Conservation (phyloP, 2,888 invertebrate species). For the Eupithecia centaureata region DNA sequence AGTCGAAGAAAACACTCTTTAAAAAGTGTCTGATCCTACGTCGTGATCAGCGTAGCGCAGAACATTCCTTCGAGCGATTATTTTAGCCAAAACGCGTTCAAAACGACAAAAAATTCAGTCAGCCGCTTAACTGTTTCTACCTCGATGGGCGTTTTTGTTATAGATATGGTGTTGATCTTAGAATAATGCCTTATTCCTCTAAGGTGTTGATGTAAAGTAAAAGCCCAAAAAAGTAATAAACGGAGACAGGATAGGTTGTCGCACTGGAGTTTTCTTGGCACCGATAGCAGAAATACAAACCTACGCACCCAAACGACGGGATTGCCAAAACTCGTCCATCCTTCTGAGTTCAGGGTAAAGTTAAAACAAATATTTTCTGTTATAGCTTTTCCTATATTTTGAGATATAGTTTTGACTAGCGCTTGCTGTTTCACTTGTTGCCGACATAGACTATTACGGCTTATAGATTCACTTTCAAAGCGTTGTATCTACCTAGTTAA, state of each 20-base stretch:
- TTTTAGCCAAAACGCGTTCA: no score
- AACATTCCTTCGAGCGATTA: no score
- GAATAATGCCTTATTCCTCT: no score
- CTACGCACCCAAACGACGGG: slow-evolving; percentile 18
- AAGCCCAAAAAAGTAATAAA: no score
- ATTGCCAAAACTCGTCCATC: slow-evolving; percentile 36
- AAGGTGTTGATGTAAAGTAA: no score
- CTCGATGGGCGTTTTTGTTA: no score
- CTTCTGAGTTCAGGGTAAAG: slow-evolving; percentile 11
- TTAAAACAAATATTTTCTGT: background rate
- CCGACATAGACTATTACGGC: background rate
- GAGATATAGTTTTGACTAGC: background rate
- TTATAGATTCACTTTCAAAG: background rate
- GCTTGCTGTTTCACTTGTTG: background rate
- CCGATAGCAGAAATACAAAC: slow-evolving; percentile 24
- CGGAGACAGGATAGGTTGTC: background rate
- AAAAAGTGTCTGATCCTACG: background rate
- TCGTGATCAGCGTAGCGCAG: no score
- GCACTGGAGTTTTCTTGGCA: slow-evolving; percentile 23
- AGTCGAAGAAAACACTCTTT: background rate
- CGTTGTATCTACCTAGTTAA: background rate
- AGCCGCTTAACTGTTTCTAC: no score
- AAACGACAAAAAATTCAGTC: no score
- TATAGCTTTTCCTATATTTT: background rate
- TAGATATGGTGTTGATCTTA: no score